Evolutionary conservation across 2,888 invertebrate species (phyloP), one percentile per base, ranked within the genome.

Genomic region (Hydrotaea diabolus): DNA sequence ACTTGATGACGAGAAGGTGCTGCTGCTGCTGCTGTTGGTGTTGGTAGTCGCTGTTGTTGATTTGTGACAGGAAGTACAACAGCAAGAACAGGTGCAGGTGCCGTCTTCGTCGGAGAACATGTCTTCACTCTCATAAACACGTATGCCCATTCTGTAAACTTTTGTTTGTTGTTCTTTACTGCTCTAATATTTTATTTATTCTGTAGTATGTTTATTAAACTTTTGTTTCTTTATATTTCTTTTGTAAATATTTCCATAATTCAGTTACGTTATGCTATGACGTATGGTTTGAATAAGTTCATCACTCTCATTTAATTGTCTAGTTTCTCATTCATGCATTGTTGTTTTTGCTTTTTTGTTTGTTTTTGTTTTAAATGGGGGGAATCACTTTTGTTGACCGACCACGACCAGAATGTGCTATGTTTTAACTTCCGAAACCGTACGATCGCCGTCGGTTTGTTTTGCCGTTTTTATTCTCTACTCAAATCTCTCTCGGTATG

Each of bases 121-220:
- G 86, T 90, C 90, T 75, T 88, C 87, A 21, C 87, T 88, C 62
- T 89, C 90, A 77, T 88, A 80, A 36, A 90, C 89, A 78, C 87
- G 75, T 21, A 91, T 89, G 26, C 89, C 90, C 91, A 90, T 90
- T 77, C 80, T 72, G 73, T 46, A 23, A 62, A 19, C 17, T 23
- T 36, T 19, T 43, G 19, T 76, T n/a, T 73, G 46, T 21, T 53
- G 9, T 76, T 76, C 8, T 79, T 76, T 31, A 31, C 31, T 31
- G 31, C 49, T 21, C 36, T 31, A 23, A n/a, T 55, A 69, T 23
- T 69, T 59, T 39, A 8, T 39, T 8, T 8, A 39, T 39, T 39
- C 13, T 39, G 1, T 11, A 39, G 13, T 39, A 4, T 39, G 39
- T 39, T 39, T 39, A 39, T 39, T 39, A 39, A 8, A 39, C 31